These are phyloP conservation scores for Eira barbara DNA, from an alignment of 2,113 vertebrate genomes.

Conservation along the genomic window DNA sequence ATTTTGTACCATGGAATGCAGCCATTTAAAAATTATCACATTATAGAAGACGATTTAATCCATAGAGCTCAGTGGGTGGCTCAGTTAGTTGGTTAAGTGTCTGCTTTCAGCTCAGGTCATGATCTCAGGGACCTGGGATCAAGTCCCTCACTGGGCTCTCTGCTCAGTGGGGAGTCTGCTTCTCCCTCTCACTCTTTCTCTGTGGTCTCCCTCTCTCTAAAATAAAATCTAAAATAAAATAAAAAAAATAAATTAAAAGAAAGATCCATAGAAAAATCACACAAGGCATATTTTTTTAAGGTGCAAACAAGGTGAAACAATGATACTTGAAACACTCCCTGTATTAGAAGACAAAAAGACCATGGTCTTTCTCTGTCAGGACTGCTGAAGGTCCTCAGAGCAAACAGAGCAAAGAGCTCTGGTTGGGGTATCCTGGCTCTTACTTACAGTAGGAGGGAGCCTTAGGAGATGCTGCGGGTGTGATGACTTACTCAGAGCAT, in stretches of 20 bases:
- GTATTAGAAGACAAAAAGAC: background rate
- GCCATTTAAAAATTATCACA: background rate
- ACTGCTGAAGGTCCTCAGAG: background rate
- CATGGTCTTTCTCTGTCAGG: background rate
- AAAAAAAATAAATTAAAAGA: too few species aligned
- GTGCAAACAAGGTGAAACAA: background rate
- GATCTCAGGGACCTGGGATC: background rate
- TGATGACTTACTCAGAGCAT: background rate
- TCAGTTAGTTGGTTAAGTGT: background rate
- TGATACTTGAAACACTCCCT: background rate
- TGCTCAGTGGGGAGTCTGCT: background rate
- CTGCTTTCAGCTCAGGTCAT: background rate
- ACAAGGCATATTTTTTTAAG: background rate
- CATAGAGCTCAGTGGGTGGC: background rate
- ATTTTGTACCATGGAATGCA: background rate
- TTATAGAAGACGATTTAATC: conserved; percentile 11
- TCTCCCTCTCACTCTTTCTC: background rate
- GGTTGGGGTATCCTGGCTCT: background rate
- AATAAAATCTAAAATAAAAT: background rate
- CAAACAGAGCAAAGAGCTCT: background rate
- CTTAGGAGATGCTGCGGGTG: background rate
- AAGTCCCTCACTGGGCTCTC: background rate
- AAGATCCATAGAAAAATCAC: background rate
- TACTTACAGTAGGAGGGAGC: background rate
- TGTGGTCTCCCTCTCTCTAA: background rate